Percentiles rank a stretch among this genome's conserved stretches.
phyloP scores from a whole-genome alignment of 2,888 invertebrate species.

The Plusia festucae region DNA sequence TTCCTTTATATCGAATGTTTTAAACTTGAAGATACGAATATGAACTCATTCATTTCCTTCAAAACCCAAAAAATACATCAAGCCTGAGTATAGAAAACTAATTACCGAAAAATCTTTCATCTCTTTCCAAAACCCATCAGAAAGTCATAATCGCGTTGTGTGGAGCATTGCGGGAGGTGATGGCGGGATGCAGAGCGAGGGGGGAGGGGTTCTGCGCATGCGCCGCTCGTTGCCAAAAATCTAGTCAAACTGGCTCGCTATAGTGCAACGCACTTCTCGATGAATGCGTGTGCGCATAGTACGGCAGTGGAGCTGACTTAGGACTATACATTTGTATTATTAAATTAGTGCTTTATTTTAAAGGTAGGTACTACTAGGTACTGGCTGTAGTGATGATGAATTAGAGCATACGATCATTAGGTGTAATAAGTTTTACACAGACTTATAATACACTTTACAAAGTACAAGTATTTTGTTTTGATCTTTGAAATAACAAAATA shows the following conservation, averaged over 20 bases:
- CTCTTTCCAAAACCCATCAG: constrained; percentile 71
- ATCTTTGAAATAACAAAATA: too few species aligned
- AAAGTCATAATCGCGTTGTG: constrained; percentile 73
- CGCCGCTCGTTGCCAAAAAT: constrained; percentile 84
- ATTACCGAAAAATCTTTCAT: constrained; percentile 33
- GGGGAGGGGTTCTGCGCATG: constrained; percentile 59
- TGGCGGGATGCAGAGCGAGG: constrained; percentile 50
- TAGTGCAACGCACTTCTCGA: constrained; percentile 87
- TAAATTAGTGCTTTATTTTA: too few species aligned
- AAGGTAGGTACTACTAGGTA: too few species aligned
- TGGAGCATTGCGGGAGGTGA: constrained; percentile 49
- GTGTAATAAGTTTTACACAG: too few species aligned
- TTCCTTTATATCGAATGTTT: too few species aligned
- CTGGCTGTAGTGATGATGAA: too few species aligned
- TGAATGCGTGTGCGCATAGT: constrained; percentile 73
- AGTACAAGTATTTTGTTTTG: too few species aligned
- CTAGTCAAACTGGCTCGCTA: constrained; percentile 88
- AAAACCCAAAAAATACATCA: not conserved
- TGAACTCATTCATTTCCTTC: not conserved
- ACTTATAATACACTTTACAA: too few species aligned
- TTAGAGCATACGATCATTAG: too few species aligned
- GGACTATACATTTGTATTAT: too few species aligned
- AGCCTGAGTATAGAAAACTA: constrained; percentile 15
- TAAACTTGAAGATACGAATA: not conserved
- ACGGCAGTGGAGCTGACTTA: constrained; percentile 62